Percentiles rank a stretch among this genome's conserved stretches.
These are phyloP conservation scores for Eira barbara DNA, from an alignment of 2,113 vertebrate genomes.

Conservation along the genomic window DNA sequence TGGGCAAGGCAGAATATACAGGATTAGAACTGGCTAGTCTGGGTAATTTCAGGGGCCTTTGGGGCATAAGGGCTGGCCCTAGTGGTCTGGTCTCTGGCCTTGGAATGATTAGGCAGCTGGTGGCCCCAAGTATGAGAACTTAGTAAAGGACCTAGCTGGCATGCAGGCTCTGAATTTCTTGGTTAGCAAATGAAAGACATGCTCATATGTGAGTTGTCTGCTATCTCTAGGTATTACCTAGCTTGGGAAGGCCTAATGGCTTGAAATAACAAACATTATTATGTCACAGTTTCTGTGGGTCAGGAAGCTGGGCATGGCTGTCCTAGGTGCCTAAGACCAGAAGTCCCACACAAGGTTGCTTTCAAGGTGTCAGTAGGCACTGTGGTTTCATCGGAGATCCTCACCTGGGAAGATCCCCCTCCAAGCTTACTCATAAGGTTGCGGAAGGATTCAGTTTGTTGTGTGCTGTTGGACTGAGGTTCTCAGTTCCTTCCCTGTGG, in stretches of 20 bases:
- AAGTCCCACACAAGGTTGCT: background rate
- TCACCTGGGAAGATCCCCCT: background rate
- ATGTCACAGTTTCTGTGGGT: background rate
- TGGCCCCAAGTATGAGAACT: background rate
- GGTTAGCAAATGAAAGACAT: background rate
- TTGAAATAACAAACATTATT: background rate
- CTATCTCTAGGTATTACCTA: background rate
- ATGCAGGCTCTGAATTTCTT: too few relatives aligned
- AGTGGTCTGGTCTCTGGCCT: background rate
- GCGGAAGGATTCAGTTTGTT: background rate
- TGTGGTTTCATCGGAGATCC: background rate
- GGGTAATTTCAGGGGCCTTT: background rate
- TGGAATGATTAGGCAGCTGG: background rate
- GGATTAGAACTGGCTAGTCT: background rate
- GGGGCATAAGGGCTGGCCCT: background rate
- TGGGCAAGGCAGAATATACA: background rate
- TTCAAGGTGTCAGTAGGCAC: background rate
- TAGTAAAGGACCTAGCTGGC: background rate
- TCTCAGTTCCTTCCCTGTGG: too few relatives aligned
- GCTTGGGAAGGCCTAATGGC: accelerated
- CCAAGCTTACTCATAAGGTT: background rate
- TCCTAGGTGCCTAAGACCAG: background rate
- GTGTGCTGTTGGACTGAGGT: too few relatives aligned
- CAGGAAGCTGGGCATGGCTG: background rate
- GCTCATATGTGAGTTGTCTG: background rate